phyloP scores from a whole-genome alignment of 92 coral and sea anemone species.

The Zoanthus sociatus region DNA sequence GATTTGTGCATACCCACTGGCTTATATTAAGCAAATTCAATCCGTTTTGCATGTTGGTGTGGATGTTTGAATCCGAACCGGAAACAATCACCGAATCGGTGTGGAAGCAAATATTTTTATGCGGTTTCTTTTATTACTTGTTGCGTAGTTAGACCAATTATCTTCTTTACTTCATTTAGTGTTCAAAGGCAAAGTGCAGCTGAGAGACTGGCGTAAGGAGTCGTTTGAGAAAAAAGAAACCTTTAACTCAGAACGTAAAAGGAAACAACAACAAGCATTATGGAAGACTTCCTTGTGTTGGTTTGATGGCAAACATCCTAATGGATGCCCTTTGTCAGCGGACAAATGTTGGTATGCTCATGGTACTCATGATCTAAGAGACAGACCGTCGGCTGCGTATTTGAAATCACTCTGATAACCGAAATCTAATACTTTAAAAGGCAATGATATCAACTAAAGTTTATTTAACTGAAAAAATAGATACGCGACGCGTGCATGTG shows the following conservation, averaged over 20 bases:
- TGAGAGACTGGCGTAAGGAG: constrained; percentile 91
- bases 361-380: constrained; percentile 66
- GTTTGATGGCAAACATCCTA: constrained; percentile 88
- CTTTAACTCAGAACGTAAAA: constrained; percentile 64
- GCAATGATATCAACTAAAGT: no score
- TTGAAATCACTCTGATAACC: constrained; percentile 57
- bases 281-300: constrained; percentile 91
- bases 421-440: no score
- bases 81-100: no score
- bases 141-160: background rate
- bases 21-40: no score
- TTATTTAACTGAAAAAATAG: no score
- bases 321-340: constrained; percentile 80
- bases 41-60: no score
- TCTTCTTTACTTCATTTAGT: constrained; percentile 50
- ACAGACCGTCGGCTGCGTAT: constrained; percentile 69
- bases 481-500: no score
- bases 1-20: no score
- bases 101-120: no score
- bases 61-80: no score
- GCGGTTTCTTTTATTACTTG: no score
- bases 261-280: constrained; percentile 67
- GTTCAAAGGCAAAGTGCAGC: constrained; percentile 77
- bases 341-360: constrained; percentile 89
- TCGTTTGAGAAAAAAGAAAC: constrained; percentile 63